phyloP scores from a whole-genome alignment of 2,888 invertebrate species.

The Oeneis ivallda region DNA sequence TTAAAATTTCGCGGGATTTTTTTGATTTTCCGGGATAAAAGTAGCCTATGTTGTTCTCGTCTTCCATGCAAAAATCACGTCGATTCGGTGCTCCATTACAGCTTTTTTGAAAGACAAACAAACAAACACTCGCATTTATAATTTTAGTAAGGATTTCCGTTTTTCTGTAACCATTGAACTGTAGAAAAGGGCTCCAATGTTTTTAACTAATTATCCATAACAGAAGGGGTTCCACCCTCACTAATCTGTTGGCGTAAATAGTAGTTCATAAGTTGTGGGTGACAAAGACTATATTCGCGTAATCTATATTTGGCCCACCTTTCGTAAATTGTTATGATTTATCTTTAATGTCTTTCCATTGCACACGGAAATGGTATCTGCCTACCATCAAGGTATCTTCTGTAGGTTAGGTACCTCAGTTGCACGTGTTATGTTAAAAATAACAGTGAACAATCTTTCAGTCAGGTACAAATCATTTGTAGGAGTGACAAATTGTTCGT shows the following conservation, averaged over 20 bases:
- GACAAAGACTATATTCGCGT: conserved; percentile 1
- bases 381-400: conserved; percentile 1
- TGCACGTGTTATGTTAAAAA: too few relatives aligned
- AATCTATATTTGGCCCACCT: conserved; percentile 7
- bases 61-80: too few relatives aligned
- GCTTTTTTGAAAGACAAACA: too few relatives aligned
- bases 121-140: too few relatives aligned
- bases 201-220: conserved; percentile 38
- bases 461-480: too few relatives aligned
- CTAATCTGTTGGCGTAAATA: conserved; percentile 5
- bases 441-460: too few relatives aligned
- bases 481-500: too few relatives aligned
- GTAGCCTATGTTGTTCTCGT: too few relatives aligned
- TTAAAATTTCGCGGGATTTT: too few relatives aligned
- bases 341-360: conserved; percentile 8
- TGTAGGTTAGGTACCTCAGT: neutral
- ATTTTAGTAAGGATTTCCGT: too few relatives aligned
- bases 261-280: neutral
- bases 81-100: too few relatives aligned
- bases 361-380: neutral
- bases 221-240: conserved; percentile 37
- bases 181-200: conserved; percentile 35
- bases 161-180: conserved; percentile 32
- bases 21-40: too few relatives aligned
- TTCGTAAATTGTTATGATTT: conserved; percentile 20